phyloP scores from a whole-genome alignment of 2,888 invertebrate genomes.

The Hirtodrosophila duncani region DNA sequence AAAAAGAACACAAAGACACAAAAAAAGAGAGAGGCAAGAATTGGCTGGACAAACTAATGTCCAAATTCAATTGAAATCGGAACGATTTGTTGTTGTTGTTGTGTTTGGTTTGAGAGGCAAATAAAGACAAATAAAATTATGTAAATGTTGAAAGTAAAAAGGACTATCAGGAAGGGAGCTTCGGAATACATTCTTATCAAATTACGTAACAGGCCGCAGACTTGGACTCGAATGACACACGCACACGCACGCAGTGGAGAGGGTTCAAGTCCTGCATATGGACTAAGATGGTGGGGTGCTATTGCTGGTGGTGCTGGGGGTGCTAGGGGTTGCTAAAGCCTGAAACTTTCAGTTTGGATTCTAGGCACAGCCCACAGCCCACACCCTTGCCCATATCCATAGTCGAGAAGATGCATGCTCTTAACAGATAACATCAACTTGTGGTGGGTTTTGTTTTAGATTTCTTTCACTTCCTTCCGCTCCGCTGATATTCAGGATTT shows the following conservation, averaged over 20 bases:
- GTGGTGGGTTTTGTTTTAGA: slow-evolving; percentile 15
- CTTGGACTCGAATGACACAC: slow-evolving; percentile 57
- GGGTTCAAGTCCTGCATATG: slow-evolving; percentile 1
- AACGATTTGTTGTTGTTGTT: no score
- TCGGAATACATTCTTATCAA: slow-evolving; percentile 59
- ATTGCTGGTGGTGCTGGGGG: background rate
- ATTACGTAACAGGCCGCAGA: slow-evolving; percentile 70
- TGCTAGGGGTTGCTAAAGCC: no score
- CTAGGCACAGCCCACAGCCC: no score
- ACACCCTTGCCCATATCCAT: no score
- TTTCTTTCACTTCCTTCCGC: slow-evolving; percentile 16
- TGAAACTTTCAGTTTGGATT: no score
- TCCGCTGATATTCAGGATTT: slow-evolving; percentile 27
- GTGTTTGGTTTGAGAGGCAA: slow-evolving; percentile 45
- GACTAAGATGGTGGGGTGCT: background rate
- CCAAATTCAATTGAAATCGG: slow-evolving; percentile 64
- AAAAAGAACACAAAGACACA: background rate
- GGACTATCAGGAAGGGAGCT: slow-evolving; percentile 5
- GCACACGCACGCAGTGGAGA: slow-evolving; percentile 19
- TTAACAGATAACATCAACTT: slow-evolving; percentile 18
- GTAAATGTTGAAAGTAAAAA: slow-evolving; percentile 43
- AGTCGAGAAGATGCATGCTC: no score
- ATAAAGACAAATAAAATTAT: slow-evolving; percentile 64
- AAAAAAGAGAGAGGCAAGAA: background rate
- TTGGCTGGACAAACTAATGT: slow-evolving; percentile 43